Evolutionary conservation across 2,113 vertebrate species (phyloP).

Genomic region (Stercorarius parasiticus): DNA sequence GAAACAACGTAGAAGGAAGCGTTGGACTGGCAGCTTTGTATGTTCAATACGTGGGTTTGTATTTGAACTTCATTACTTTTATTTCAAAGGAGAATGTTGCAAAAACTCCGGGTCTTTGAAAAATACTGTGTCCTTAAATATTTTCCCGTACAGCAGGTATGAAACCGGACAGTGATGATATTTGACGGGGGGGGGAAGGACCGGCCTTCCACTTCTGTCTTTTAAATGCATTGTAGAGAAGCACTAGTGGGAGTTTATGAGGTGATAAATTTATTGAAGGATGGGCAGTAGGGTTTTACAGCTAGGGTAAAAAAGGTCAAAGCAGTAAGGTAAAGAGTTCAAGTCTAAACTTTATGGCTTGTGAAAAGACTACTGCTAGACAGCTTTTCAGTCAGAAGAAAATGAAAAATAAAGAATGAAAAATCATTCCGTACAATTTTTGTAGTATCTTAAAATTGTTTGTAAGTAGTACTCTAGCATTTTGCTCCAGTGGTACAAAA

Average conservation of each 20-base stretch:
- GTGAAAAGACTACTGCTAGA: slow-evolving; percentile 72
- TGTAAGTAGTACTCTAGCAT: neutral
- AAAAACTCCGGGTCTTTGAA: neutral
- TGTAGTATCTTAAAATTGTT: neutral
- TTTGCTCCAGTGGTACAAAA: neutral
- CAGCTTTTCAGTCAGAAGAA: slow-evolving; percentile 32
- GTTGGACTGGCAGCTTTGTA: neutral
- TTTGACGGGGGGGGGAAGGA: neutral
- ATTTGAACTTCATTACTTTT: neutral
- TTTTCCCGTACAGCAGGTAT: neutral
- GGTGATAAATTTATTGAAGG: slow-evolving; percentile 80
- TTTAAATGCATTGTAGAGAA: slow-evolving; percentile 24
- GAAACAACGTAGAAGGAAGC: neutral
- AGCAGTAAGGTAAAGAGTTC: slow-evolving; percentile 77
- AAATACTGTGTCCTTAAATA: neutral
- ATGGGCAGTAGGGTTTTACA: slow-evolving; percentile 76
- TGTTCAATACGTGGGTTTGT: neutral
- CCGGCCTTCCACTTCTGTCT: neutral
- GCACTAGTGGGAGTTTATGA: slow-evolving; percentile 69
- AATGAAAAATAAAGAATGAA: slow-evolving; percentile 10
- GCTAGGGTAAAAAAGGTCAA: slow-evolving; percentile 72
- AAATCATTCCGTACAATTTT: neutral
- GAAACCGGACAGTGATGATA: neutral
- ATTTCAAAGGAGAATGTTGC: neutral
- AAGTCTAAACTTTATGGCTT: slow-evolving; percentile 81